phyloP scores from a whole-genome alignment of 2,888 invertebrate genomes.

The Hyppa rectilinea region DNA sequence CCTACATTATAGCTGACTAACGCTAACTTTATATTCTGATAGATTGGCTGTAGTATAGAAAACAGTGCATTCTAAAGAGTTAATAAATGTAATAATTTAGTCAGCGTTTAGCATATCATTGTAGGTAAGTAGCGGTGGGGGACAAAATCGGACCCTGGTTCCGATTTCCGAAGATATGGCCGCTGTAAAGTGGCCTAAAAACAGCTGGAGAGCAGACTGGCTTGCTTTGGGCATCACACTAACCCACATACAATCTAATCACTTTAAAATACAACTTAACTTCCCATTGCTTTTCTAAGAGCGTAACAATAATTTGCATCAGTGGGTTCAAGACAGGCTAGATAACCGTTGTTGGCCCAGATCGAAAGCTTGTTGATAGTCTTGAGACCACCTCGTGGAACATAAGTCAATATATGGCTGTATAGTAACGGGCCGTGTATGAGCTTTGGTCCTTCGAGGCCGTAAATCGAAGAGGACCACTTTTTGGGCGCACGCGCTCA shows the following conservation, averaged over 20 bases:
- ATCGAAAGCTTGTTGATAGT: constrained; percentile 48
- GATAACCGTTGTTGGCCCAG: constrained; percentile 55
- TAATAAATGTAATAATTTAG: too few relatives aligned
- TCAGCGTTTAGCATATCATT: not conserved
- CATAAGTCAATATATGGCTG: constrained; percentile 24
- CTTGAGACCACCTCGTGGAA: constrained; percentile 28
- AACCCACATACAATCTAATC: constrained; percentile 15
- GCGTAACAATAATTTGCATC: constrained; percentile 56
- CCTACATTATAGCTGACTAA: constrained; percentile 42
- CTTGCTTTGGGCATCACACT: not conserved
- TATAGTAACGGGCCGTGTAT: constrained; percentile 16
- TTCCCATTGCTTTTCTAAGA: constrained; percentile 54
- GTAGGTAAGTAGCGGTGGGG: not conserved
- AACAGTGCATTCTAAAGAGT: constrained; percentile 9
- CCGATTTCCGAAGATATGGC: not conserved
- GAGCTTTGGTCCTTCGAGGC: constrained; percentile 1
- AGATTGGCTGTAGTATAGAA: constrained; percentile 31
- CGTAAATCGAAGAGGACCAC: not conserved
- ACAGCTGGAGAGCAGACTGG: constrained; percentile 1
- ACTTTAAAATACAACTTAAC: constrained; percentile 29
- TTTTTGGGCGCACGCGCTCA: not conserved
- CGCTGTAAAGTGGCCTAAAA: not conserved
- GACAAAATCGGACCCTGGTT: not conserved
- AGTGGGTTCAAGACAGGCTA: constrained; percentile 43
- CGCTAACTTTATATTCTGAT: constrained; percentile 23